Conservation (phyloP, 2,888 invertebrate species). For the Luperina nickerlii region DNA sequence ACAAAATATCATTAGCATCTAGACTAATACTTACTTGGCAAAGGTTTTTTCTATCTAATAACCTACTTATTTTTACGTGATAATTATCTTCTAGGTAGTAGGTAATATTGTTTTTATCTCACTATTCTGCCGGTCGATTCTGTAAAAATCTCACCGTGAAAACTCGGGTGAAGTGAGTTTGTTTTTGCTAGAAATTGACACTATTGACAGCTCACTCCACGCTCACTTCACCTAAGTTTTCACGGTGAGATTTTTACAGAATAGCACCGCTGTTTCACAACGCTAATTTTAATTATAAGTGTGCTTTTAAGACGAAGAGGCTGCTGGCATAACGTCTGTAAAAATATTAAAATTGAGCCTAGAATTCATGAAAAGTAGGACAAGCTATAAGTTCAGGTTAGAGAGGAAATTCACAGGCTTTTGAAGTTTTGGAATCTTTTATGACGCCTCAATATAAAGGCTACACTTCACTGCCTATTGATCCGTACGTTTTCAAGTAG, state of each 20-base stretch:
- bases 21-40: neutral
- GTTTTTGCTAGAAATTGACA: too few species aligned
- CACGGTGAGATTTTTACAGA: too few species aligned
- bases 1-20: neutral
- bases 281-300: constrained; percentile 51
- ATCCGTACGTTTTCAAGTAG: constrained; percentile 12
- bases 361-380: constrained; percentile 59
- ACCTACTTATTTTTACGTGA: neutral
- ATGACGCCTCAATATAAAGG: constrained; percentile 28
- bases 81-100: neutral
- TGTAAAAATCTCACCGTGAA: too few species aligned
- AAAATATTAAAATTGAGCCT: constrained; percentile 54
- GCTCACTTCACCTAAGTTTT: too few species aligned
- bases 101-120: neutral
- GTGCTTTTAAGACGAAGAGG: constrained; percentile 38
- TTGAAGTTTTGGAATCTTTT: constrained; percentile 54
- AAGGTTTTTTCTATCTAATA: neutral
- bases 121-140: too few species aligned
- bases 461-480: constrained; percentile 15
- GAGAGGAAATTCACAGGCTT: constrained; percentile 43
- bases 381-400: constrained; percentile 50
- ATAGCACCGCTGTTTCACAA: too few species aligned
- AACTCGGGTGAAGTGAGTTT: too few species aligned
- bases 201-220: too few species aligned
- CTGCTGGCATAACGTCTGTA: constrained; percentile 25